Base-by-base conservation (phyloP, 2,113 vertebrate genomes). In the Narcine bancroftii region DNA sequence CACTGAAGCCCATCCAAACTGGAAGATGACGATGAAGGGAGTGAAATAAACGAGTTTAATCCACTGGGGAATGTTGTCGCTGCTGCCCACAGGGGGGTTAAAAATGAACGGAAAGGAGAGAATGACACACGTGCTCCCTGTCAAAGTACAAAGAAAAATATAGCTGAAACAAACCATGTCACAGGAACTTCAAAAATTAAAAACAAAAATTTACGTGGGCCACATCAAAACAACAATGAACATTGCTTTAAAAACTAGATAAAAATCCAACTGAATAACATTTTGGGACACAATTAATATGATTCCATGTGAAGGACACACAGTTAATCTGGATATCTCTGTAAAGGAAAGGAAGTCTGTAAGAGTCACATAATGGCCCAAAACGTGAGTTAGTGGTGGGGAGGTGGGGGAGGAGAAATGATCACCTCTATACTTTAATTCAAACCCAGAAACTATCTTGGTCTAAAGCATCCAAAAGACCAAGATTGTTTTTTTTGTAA, bases 61-160 rank as follows among this genome's bases (percentile, higher is more conserved):
- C 97, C 97, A 98, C 93, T 97, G 96, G 0, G 98, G 97, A 0
- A 97, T 98, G 94, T 42, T 2, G 0, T 93, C 60, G 11, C 93
- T 92, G 33, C 98, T 99, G 89, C 96, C 97, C 91, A 97, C 56
- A 89, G 98, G 99, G 63, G 97, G 97, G 94, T 96, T 99, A 94
- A 99, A 99, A 94, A 99, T 96, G 94, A 99, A 99, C 0, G 97
- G 96, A 71, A 99, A 99, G 72, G 98, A 98, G 50, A 99, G 81
- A 0, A 98, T 76, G 65, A 99, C 98, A 0, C 97, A 97, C 83
- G 97, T 0, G 0, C 98, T 99, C 0, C 98, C 98, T 99, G 95
- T 65, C 5, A 39, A 66, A 89, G 45, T 17, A 29, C 5, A 6
- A 4, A 66, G 19, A 69, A 21, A 42, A 26, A 66, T 5, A 69